Evolutionary conservation across 2,888 invertebrate species (phyloP).

Genomic region (Ceratothoa steindachneri): DNA sequence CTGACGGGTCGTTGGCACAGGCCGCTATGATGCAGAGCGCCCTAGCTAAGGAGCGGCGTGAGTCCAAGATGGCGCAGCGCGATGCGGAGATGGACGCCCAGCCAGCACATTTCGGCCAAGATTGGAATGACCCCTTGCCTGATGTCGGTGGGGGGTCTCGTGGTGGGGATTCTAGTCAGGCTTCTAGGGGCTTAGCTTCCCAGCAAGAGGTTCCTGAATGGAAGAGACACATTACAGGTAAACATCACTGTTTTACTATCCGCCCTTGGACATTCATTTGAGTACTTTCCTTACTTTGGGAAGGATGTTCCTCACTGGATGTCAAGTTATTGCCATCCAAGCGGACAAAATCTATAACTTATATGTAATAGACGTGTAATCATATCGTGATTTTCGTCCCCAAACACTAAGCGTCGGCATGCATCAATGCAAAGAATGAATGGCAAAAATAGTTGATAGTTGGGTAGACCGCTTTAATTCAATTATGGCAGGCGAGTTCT

Average conservation of each 20-base stretch:
- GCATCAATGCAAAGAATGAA: background rate
- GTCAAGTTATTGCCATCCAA: too few species aligned
- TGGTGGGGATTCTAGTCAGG: slow-evolving; percentile 3
- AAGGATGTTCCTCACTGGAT: too few species aligned
- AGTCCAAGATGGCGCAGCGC: slow-evolving; percentile 90
- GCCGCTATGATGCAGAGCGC: slow-evolving; percentile 99
- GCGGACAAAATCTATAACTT: too few species aligned
- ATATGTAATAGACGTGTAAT: too few species aligned
- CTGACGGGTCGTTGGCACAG: slow-evolving; percentile 96
- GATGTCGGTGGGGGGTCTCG: slow-evolving; percentile 62
- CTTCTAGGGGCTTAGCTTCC: slow-evolving; percentile 47
- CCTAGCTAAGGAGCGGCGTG: slow-evolving; percentile 90
- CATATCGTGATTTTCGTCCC: too few species aligned
- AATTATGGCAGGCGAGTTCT: too few species aligned
- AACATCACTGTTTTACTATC: background rate
- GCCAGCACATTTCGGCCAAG: slow-evolving; percentile 64
- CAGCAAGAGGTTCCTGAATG: slow-evolving; percentile 91
- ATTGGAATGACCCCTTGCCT: slow-evolving; percentile 95
- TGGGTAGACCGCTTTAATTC: too few species aligned
- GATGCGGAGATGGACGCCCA: slow-evolving; percentile 70
- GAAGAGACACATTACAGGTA: slow-evolving; percentile 88
- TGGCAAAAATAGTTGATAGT: too few species aligned
- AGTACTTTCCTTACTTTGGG: too few species aligned
- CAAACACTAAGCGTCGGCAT: too few species aligned
- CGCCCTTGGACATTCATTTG: too few species aligned